Evolutionary conservation across 1,140 invertebrate species (phyloP).

Genomic region (Leptoteleia sp.): DNA sequence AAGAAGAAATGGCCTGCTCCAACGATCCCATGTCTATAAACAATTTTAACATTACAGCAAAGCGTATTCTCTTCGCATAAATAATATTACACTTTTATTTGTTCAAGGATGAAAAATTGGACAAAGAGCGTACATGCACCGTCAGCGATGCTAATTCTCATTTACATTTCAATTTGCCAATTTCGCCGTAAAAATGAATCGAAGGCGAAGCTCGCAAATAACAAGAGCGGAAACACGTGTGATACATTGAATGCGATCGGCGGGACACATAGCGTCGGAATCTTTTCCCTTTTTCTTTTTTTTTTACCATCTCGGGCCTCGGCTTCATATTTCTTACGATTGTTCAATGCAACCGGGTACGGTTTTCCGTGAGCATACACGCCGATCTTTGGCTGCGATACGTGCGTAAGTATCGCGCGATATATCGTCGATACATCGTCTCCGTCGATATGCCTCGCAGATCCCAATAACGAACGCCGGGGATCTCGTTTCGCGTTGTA

Average conservation of each 20-base stretch:
- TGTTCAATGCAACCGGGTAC: constrained; percentile 41
- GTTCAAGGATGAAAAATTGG: too few species aligned
- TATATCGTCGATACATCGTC: constrained; percentile 61
- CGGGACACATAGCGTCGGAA: constrained; percentile 5
- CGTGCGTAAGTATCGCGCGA: constrained; percentile 54
- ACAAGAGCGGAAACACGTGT: constrained; percentile 13
- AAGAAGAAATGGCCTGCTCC: too few species aligned
- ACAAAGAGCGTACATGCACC: too few species aligned
- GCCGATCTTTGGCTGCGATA: constrained; percentile 53
- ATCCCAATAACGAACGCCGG: constrained; percentile 60
- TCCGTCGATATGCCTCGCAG: constrained; percentile 56
- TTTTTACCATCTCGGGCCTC: too few species aligned
- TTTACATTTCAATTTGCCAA: constrained; percentile 45
- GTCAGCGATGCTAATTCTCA: constrained; percentile 5
- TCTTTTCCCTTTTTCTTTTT: constrained; percentile 21
- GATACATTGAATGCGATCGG: constrained; percentile 36
- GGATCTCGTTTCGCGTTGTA: constrained; percentile 67
- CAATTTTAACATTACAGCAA: too few species aligned
- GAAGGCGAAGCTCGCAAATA: constrained; percentile 13
- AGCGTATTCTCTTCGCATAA: too few species aligned
- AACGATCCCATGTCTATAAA: too few species aligned
- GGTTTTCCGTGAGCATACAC: constrained; percentile 48
- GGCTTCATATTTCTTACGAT: constrained; percentile 66
- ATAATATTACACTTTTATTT: too few species aligned
- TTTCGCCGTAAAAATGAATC: constrained; percentile 15